These are phyloP conservation scores for Globodera ellingtonae DNA, from an alignment of 1,140 invertebrate species.

Conservation along the genomic window DNA sequence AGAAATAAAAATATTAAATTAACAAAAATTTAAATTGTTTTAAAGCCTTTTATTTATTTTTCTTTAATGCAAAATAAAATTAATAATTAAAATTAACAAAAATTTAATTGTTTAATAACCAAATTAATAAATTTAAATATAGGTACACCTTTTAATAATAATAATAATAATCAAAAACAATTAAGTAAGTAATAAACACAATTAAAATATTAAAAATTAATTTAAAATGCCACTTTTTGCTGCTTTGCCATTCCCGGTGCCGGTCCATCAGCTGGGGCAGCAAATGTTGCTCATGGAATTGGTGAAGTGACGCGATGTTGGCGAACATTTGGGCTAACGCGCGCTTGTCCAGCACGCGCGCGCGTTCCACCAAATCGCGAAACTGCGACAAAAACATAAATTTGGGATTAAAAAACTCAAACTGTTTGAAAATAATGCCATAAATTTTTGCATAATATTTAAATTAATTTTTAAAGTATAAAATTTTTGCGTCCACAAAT, in stretches of 20 bases:
- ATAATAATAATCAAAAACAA: too few species aligned
- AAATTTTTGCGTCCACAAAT: not conserved
- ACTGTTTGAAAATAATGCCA: not conserved
- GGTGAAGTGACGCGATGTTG: conserved; percentile 50
- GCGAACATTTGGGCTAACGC: conserved; percentile 40
- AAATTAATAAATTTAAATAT: too few species aligned
- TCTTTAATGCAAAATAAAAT: too few species aligned
- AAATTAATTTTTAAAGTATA: too few species aligned
- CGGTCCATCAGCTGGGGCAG: conserved; percentile 55
- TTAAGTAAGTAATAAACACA: too few species aligned
- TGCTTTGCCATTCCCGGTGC: conserved; percentile 50
- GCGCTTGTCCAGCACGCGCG: conserved; percentile 50
- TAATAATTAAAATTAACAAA: too few species aligned
- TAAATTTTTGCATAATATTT: not conserved
- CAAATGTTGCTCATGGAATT: conserved; percentile 55
- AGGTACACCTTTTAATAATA: too few species aligned
- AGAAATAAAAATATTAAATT: too few species aligned
- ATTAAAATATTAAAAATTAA: too few species aligned
- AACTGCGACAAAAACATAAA: conserved; percentile 36
- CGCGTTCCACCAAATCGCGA: conserved; percentile 44
- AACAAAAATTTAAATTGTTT: too few species aligned
- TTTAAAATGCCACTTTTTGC: conserved; percentile 37
- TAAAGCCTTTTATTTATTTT: not conserved
- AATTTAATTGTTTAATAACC: too few species aligned
- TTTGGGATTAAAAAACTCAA: not conserved